Conservation (phyloP, 2,888 invertebrate species). For the Mythimna loreyi region DNA sequence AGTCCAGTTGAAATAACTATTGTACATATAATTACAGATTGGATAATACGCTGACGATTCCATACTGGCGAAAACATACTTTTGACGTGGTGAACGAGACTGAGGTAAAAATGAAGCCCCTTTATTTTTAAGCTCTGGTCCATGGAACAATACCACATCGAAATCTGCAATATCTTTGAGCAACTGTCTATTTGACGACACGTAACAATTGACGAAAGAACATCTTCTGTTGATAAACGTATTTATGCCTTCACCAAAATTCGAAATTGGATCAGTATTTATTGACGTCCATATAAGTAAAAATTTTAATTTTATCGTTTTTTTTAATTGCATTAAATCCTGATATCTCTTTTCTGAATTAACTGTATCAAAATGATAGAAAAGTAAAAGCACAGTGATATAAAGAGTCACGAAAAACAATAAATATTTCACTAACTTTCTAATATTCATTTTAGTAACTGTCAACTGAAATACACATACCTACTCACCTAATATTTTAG, state of each 20-base stretch:
- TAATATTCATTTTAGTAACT: neutral
- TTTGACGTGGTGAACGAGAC: conserved; percentile 64
- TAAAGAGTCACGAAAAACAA: neutral
- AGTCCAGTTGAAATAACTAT: conserved; percentile 77
- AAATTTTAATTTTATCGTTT: neutral
- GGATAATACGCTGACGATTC: conserved; percentile 75
- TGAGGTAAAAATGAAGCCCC: conserved; percentile 60
- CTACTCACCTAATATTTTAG: neutral
- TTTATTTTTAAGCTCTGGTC: conserved; percentile 66
- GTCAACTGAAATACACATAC: neutral
- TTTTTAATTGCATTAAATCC: neutral
- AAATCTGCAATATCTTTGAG: conserved; percentile 66
- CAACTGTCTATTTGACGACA: conserved; percentile 3
- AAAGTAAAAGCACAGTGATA: neutral
- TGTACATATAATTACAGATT: conserved; percentile 63
- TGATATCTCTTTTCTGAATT: neutral
- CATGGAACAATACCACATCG: conserved; percentile 77
- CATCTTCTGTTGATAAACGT: conserved; percentile 6
- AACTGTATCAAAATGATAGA: neutral
- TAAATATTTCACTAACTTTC: neutral
- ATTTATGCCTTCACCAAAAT: conserved; percentile 12
- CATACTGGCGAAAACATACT: conserved; percentile 61
- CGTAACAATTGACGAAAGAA: conserved; percentile 13
- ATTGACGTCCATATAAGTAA: conserved; percentile 8
- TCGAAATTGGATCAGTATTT: neutral